Base-by-base conservation (phyloP, 1,140 invertebrate species). In the Cydia amplana region DNA sequence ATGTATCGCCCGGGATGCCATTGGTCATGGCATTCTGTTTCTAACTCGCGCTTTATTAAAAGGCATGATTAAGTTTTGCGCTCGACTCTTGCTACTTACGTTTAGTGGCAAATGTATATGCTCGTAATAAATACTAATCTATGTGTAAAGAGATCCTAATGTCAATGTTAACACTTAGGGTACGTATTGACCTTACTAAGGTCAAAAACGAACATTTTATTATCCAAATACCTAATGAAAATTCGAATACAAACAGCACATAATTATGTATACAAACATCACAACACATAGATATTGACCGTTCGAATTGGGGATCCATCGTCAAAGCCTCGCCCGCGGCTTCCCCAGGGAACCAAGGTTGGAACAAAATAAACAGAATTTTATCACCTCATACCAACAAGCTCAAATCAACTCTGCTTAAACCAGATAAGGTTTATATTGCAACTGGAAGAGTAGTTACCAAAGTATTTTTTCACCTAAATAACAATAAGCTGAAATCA, bases 351-450 rank as follows among this genome's bases (percentile, higher is more conserved):
- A 23, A 28, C 23, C 49, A 18, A 51, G 16, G 64, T 67, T 64
- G 20, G 20, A 67, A 67, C 25, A 67, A 32, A 67, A 67, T 32
- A 67, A 67, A 67, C 64, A 67, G 28, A 32, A 25, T 36, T 67
- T 67, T 67, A 36, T 67, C 60, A 64, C 63, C 12, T 25, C 12
- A 7, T 20, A n/a, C 55, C 20, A 23, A 25, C 20, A 64, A 25
- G 25, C 23, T 49, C 1, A 14, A 64, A 25, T 7, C 20, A 64
- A 64, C 63, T 28, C 23, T 64, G 20, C 16, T 10, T 4, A 49
- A 16, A 49, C 2, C 14, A 9, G 4, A 16, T 16, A 49, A 49
- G 12, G 46, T 16, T 16, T 4, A 49, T 4, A 49, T 49, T 49
- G 46, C 3, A 49, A 16, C 16, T 14, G 10, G 9, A 49, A 4